phyloP scores from a whole-genome alignment of 2,797 vertebrate genomes.

The Distichodus sexfasciatus region DNA sequence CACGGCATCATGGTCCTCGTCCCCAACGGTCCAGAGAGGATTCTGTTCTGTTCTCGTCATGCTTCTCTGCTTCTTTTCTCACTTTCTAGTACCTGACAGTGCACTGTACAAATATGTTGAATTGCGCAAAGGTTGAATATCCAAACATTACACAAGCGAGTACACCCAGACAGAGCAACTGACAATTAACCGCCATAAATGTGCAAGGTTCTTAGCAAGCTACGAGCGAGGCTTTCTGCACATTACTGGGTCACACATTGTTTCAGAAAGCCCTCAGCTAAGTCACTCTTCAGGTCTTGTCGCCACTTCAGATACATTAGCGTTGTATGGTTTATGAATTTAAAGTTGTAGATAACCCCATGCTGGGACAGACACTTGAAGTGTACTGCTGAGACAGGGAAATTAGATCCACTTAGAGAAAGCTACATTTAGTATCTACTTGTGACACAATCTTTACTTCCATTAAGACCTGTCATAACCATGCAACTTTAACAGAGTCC shows the following conservation, averaged over 20 bases:
- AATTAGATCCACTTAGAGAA: slow-evolving; percentile 20
- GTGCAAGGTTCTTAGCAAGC: background rate
- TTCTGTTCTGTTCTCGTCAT: background rate
- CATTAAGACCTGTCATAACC: slow-evolving; percentile 23
- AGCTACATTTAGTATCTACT: slow-evolving; percentile 32
- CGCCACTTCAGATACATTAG: slow-evolving; percentile 32
- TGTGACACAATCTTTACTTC: slow-evolving; percentile 4
- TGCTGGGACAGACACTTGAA: slow-evolving; percentile 3
- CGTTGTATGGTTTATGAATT: background rate
- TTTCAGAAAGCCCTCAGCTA: background rate
- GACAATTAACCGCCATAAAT: background rate
- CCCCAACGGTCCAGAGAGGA: slow-evolving; percentile 38
- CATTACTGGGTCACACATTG: slow-evolving; percentile 1
- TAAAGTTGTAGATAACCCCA: background rate
- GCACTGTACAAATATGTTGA: background rate
- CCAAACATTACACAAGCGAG: slow-evolving; percentile 4
- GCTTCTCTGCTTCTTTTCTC: background rate
- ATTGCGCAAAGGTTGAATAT: slow-evolving; percentile 28
- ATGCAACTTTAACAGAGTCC: background rate
- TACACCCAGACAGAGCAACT: background rate
- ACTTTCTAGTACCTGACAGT: background rate
- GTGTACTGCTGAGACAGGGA: background rate
- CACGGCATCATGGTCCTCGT: slow-evolving; percentile 43
- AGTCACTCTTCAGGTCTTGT: background rate
- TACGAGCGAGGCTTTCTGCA: background rate